Conservation (phyloP, 2,888 invertebrate genomes). For the Tinea semifulvella region DNA sequence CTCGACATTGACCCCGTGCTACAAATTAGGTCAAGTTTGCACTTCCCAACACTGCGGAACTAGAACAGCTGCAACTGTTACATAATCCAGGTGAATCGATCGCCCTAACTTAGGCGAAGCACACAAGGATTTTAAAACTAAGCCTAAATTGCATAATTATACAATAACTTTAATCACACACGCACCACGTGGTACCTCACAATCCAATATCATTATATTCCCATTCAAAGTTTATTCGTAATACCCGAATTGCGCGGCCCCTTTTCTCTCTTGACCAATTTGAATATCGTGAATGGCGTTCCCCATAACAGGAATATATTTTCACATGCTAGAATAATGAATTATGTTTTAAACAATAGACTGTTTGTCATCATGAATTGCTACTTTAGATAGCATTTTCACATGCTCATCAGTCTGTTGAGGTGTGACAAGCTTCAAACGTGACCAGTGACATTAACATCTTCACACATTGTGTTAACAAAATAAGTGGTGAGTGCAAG, state of each 20-base stretch:
- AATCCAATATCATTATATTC: constrained; percentile 6
- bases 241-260: constrained; percentile 23
- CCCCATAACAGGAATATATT: background rate
- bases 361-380: too few species aligned
- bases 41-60: constrained; percentile 4
- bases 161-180: background rate
- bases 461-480: background rate
- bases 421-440: constrained; percentile 5
- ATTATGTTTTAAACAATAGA: constrained; percentile 3
- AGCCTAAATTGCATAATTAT: background rate
- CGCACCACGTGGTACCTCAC: background rate
- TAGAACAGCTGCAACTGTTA: constrained; percentile 11
- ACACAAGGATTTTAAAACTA: background rate
- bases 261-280: constrained; percentile 8
- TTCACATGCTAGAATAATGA: constrained; percentile 4
- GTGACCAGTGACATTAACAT: constrained; percentile 6
- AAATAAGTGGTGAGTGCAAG: background rate
- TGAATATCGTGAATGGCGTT: constrained; percentile 9
- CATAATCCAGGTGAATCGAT: constrained; percentile 11
- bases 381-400: background rate
- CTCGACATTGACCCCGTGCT: constrained; percentile 1
- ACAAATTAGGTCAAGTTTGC: constrained; percentile 14
- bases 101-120: background rate
- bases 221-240: constrained; percentile 22
- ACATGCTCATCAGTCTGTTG: background rate